Evolutionary conservation across 2,797 vertebrate species (phyloP), one percentile per base, ranked within the genome.

Genomic region (Aeoliscus strigatus): DNA sequence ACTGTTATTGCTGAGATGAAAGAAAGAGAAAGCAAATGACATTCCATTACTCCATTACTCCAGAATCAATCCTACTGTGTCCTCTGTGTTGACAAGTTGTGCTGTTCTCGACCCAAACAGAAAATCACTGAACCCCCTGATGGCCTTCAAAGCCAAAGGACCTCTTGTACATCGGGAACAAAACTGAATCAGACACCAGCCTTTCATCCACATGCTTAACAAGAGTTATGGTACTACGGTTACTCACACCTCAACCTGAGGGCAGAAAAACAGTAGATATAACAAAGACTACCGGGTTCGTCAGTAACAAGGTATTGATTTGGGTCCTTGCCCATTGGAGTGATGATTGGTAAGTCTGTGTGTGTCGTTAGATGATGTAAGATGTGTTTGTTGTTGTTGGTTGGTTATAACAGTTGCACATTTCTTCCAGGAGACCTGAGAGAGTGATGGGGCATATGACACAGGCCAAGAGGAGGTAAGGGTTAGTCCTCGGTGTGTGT

Each of bases 241-340:
- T 1, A 8, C 40, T 60, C 47, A 31, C 49, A 26, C 47, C 27
- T 64, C 51, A 69, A 59, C 58, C 41, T 25, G 55, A 59, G 58
- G 60, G 23, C 47, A 41, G 14, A 62, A 39, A 47, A 62, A 50
- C 59, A 60, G 42, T 40, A 38, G n/a, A 66, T 63, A 55, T 36
- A 76, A 77, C 53, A 70, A 69, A 58, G 39, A 42, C 49, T 18
- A 34, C 38, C 9, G 44, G 45, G 43, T 66, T 47, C 37, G 52
- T 70, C 55, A 50, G 53, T 67, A 70, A 66, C 65, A 60, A 64
- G 54, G 62, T 71, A 77, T 74, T 69, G 69, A 78, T 79, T 74
- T 69, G 69, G 66, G 62, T 18, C 32, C 27, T 17, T 39, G 50
- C 68, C 69, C 45, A 58, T 60, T 34, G 27, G 36, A 51, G 68